A percentile compares a stretch with the other conserved stretches of the same genome.
Evolutionary conservation across 2,888 invertebrate species (phyloP).

Genomic region (Parascotia fuliginaria): DNA sequence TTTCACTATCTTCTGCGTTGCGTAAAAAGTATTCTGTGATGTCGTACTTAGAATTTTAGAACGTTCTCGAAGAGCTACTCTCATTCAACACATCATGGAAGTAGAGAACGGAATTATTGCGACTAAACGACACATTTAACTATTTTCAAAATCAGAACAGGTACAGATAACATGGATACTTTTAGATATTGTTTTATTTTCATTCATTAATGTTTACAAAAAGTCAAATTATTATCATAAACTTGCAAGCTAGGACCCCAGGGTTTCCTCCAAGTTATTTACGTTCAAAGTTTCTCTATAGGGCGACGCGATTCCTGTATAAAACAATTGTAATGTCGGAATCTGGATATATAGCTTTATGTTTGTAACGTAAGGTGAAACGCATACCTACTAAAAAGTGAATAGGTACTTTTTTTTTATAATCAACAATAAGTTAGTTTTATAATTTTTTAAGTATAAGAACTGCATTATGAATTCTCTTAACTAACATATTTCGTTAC

Average conservation of each 20-base stretch:
- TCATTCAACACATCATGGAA: no score
- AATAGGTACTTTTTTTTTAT: no score
- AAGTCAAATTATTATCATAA: constrained; percentile 43
- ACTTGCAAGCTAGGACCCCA: constrained; percentile 29
- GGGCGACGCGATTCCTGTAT: constrained; percentile 33
- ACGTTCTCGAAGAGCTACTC: no score
- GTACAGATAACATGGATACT: constrained; percentile 19
- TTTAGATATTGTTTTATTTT: constrained; percentile 28
- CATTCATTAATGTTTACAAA: constrained; percentile 39
- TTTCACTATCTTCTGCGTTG: background rate
- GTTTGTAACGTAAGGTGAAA: constrained; percentile 15
- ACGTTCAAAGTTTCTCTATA: constrained; percentile 40
- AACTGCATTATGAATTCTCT: no score
- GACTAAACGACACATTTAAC: no score
- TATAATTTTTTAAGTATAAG: no score
- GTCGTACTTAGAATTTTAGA: background rate
- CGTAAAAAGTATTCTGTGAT: background rate
- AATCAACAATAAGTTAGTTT: no score
- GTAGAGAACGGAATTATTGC: no score
- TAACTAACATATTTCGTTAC: no score
- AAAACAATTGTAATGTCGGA: constrained; percentile 42
- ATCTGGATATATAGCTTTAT: constrained; percentile 28
- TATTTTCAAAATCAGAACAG: background rate
- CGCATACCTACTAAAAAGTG: constrained; percentile 7
- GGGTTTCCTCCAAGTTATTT: constrained; percentile 45